Conservation (phyloP, 2,888 invertebrate species). For the Caenorhabditis macrosperma region DNA sequence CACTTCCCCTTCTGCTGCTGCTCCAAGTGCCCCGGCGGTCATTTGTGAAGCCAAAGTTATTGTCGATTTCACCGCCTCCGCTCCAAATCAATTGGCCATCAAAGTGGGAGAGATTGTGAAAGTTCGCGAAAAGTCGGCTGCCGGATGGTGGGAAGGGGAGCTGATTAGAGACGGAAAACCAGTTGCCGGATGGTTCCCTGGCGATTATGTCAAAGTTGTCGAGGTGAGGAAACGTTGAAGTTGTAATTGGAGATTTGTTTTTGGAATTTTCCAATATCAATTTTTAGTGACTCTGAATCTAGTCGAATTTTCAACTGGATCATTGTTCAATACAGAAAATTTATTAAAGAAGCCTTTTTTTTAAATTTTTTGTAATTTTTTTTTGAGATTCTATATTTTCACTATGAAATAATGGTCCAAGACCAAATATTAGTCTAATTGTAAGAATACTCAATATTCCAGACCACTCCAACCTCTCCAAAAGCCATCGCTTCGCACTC, state of each 20-base stretch:
- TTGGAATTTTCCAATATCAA: background rate
- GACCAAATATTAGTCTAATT: background rate
- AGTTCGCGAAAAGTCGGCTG: constrained; percentile 95
- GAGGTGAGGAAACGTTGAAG: constrained; percentile 69
- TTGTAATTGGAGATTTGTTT: too few species aligned
- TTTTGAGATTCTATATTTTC: background rate
- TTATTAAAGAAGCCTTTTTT: background rate
- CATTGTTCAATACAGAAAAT: background rate
- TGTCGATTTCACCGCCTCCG: constrained; percentile 85
- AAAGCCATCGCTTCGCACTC: background rate
- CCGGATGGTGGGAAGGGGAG: constrained; percentile 99
- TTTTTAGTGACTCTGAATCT: background rate
- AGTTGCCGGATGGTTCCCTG: constrained; percentile 98
- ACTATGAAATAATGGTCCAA: background rate
- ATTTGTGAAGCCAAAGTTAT: constrained; percentile 59
- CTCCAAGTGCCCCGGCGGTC: background rate
- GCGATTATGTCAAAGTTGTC: constrained; percentile 91
- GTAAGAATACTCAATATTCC: background rate
- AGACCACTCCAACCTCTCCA: background rate
- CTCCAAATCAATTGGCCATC: constrained; percentile 92
- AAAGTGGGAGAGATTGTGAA: constrained; percentile 88
- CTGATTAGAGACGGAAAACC: constrained; percentile 84
- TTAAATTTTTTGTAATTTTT: background rate
- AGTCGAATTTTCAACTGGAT: too few species aligned
- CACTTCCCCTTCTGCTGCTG: background rate